phyloP scores from a whole-genome alignment of 1,140 invertebrate genomes.

The Metopolophium dirhodum region DNA sequence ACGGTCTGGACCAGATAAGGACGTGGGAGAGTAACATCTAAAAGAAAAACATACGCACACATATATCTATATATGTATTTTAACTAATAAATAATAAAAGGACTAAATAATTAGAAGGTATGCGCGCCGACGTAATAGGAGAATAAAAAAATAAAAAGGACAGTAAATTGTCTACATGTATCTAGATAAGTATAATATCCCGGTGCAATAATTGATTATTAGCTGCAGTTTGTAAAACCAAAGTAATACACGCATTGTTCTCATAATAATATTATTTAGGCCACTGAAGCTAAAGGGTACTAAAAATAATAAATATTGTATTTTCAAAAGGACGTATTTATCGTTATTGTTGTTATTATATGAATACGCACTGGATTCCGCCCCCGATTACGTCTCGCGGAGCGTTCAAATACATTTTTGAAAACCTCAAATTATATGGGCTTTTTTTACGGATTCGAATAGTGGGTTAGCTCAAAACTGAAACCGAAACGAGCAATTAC shows the following conservation, averaged over 20 bases:
- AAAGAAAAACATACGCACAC: not conserved
- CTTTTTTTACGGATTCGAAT: not conserved
- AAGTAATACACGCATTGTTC: not conserved
- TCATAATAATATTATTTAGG: not conserved
- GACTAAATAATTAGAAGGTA: constrained; percentile 46
- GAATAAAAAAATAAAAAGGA: not conserved
- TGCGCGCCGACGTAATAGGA: constrained; percentile 5
- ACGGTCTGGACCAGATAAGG: constrained; percentile 13
- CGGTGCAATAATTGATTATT: constrained; percentile 4
- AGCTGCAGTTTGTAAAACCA: not conserved
- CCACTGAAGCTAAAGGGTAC: not conserved
- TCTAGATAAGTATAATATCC: not conserved
- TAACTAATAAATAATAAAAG: constrained; percentile 13
- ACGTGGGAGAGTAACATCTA: constrained; percentile 6
- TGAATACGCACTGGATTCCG: not conserved
- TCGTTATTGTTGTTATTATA: constrained; percentile 7
- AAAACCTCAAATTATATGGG: not conserved
- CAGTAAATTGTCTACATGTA: not conserved
- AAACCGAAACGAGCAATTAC: not conserved
- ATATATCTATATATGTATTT: not conserved
- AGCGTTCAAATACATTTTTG: not conserved
- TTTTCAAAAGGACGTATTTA: not conserved
- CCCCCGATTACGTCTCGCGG: not conserved
- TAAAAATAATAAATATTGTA: not conserved
- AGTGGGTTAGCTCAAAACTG: not conserved